Evolutionary conservation across 1,140 invertebrate species (phyloP).

Genomic region (Lucilia cuprina): DNA sequence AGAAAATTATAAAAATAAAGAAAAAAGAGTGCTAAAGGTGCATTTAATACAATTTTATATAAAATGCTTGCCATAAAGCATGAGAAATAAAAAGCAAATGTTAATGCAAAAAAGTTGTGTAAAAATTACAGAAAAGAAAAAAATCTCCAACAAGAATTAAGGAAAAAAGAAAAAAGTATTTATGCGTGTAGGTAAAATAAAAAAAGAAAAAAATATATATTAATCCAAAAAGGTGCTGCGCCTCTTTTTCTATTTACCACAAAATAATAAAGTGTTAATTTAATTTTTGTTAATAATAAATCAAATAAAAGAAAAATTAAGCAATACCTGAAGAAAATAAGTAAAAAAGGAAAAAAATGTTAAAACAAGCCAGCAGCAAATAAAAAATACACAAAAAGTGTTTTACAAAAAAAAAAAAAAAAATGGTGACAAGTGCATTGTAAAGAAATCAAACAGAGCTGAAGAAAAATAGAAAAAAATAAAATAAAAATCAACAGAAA

Average conservation of each 20-base stretch:
- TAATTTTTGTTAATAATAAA: not conserved
- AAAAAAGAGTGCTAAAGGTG: not conserved
- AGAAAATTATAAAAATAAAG: not conserved
- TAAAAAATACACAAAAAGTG: not conserved
- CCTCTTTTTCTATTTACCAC: not conserved
- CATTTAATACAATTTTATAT: not conserved
- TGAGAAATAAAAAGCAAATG: not conserved
- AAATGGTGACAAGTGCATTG: constrained; percentile 4
- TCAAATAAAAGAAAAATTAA: not conserved
- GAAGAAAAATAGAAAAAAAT: not conserved
- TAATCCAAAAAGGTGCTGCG: not conserved
- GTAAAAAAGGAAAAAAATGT: not conserved
- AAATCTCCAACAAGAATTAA: not conserved
- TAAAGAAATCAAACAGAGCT: not conserved
- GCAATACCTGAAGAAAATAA: constrained; percentile 3
- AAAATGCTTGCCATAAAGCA: not conserved
- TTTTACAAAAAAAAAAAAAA: not conserved
- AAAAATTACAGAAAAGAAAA: not conserved
- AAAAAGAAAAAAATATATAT: not conserved
- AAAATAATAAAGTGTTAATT: not conserved
- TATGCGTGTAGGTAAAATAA: not conserved
- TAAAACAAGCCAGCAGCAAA: not conserved
- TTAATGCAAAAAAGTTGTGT: not conserved
- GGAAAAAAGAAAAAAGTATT: constrained; percentile 1
- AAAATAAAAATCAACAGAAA: not conserved